Percentiles rank a stretch among this genome's conserved stretches.
phyloP scores from a whole-genome alignment of 1,140 invertebrate genomes.

The Elymnias hypermnestra region DNA sequence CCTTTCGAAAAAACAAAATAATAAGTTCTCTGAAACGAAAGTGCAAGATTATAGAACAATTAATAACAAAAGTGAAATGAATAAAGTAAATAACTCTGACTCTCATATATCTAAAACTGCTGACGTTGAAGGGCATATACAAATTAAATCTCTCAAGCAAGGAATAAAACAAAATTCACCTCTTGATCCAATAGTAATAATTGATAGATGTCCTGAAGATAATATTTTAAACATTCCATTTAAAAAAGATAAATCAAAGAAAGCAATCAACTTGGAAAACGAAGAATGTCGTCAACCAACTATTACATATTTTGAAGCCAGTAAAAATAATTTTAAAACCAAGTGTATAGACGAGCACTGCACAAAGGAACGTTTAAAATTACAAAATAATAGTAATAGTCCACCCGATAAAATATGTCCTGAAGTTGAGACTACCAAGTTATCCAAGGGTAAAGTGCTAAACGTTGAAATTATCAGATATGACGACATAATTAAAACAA shows the following conservation, averaged over 20 bases:
- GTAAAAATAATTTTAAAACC: too few relatives aligned
- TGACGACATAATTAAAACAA: too few relatives aligned
- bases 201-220: background rate
- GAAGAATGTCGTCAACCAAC: background rate
- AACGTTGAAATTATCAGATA: too few relatives aligned
- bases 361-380: too few relatives aligned
- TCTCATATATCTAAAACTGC: constrained; percentile 12
- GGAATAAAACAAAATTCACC: constrained; percentile 1
- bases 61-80: constrained; percentile 17
- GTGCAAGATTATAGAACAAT: background rate
- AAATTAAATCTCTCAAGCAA: constrained; percentile 6
- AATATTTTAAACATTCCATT: background rate
- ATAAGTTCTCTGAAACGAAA: constrained; percentile 7
- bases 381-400: too few relatives aligned
- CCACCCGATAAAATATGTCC: too few relatives aligned
- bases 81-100: constrained; percentile 24
- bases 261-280: background rate
- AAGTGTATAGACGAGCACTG: too few relatives aligned
- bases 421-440: too few relatives aligned
- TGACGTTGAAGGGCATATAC: constrained; percentile 11
- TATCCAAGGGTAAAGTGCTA: too few relatives aligned
- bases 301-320: background rate
- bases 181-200: background rate
- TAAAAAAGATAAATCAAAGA: background rate
- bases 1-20: background rate